phyloP scores from a whole-genome alignment of 2,113 vertebrate species.

The Sterrhoptilus dennistouni region DNA sequence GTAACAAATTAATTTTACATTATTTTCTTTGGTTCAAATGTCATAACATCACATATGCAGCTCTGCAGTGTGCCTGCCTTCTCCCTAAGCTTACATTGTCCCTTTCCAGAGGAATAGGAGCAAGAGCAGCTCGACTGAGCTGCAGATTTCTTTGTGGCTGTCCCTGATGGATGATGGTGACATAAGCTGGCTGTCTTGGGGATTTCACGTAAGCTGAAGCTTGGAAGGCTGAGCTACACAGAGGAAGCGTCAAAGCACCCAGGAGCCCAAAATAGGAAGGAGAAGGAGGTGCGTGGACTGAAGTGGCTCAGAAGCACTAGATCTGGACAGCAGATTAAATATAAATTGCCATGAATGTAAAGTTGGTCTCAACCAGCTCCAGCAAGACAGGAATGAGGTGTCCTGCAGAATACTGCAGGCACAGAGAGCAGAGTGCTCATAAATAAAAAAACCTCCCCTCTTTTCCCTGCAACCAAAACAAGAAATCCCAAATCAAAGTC shows the following conservation, averaged over 20 bases:
- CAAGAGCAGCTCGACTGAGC: background rate
- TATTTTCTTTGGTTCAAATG: background rate
- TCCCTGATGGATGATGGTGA: slow-evolving; percentile 47
- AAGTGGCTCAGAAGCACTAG: slow-evolving; percentile 16
- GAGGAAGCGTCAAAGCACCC: slow-evolving; percentile 16
- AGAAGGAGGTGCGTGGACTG: background rate
- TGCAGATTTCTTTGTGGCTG: slow-evolving; percentile 25
- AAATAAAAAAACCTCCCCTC: background rate
- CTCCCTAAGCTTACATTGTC: background rate
- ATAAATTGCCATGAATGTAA: background rate
- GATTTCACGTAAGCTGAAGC: slow-evolving; percentile 26
- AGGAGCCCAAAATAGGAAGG: slow-evolving; percentile 41
- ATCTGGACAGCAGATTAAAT: slow-evolving; percentile 54
- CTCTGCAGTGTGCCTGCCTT: background rate
- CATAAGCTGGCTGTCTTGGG: slow-evolving; percentile 50
- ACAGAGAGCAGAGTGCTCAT: background rate
- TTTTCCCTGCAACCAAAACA: background rate
- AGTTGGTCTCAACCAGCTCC: background rate
- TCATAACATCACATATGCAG: accelerated
- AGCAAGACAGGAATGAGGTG: background rate
- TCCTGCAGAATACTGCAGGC: background rate
- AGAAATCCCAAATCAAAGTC: background rate
- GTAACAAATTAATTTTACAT: background rate
- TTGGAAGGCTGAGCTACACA: slow-evolving; percentile 4
- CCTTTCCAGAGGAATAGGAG: background rate